A percentile compares a stretch with the other conserved stretches of the same genome.
phyloP scores from a whole-genome alignment of 2,888 invertebrate genomes.

The Tubulanus polymorphus region DNA sequence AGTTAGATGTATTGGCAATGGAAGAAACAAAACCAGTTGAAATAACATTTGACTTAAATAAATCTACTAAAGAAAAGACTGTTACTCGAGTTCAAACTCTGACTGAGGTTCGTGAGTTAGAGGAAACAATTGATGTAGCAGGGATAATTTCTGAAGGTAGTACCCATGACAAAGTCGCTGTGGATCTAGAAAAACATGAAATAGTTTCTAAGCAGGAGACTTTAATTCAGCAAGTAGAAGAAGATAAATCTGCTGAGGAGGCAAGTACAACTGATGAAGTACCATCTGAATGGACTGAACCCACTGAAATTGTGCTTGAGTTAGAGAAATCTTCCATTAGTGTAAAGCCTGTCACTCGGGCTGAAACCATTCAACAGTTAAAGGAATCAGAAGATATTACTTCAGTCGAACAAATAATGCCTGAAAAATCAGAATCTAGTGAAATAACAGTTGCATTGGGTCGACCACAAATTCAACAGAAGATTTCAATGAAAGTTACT shows the following conservation, averaged over 20 bases:
- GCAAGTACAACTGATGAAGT: slow-evolving; percentile 17
- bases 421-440: not conserved
- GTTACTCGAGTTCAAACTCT: not conserved
- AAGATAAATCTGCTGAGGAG: too few relatives aligned
- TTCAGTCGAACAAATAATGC: not conserved
- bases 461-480: not conserved
- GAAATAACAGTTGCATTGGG: not conserved
- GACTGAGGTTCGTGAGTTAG: slow-evolving; percentile 8
- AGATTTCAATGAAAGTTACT: slow-evolving; percentile 3
- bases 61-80: not conserved
- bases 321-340: slow-evolving; percentile 10
- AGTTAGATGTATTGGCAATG: slow-evolving; percentile 2
- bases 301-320: slow-evolving; percentile 13
- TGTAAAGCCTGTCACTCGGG: slow-evolving; percentile 13
- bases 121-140: not conserved
- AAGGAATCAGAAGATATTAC: not conserved
- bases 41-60: not conserved
- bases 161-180: slow-evolving; percentile 8
- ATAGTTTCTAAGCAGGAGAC: slow-evolving; percentile 12
- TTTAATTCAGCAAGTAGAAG: too few relatives aligned
- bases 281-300: slow-evolving; percentile 13
- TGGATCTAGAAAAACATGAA: slow-evolving; percentile 12
- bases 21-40: not conserved
- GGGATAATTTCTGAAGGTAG: not conserved
- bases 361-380: slow-evolving; percentile 9